A percentile compares a stretch with the other conserved stretches of the same genome.
Conservation (phyloP, 2,113 vertebrate species). For the Carlito syrichta region DNA sequence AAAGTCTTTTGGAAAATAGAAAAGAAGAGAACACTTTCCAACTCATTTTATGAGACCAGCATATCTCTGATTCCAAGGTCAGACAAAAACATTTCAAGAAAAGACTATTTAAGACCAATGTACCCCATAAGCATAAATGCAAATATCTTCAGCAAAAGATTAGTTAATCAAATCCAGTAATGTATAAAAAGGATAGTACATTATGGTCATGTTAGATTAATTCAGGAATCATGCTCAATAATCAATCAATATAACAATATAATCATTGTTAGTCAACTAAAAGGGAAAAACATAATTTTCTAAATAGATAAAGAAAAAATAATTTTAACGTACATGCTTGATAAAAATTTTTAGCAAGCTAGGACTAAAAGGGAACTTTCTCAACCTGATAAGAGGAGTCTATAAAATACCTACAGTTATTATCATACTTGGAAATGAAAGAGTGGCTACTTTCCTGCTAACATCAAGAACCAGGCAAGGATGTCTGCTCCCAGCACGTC, state of each 20-base stretch:
- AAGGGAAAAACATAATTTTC: background rate
- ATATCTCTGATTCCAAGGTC: background rate
- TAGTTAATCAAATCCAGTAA: background rate
- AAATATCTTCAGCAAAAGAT: conserved; percentile 1
- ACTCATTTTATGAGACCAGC: background rate
- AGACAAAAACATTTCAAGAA: background rate
- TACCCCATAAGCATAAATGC: background rate
- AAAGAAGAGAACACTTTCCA: background rate
- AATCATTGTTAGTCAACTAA: background rate
- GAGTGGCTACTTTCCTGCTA: background rate
- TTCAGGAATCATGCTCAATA: background rate
- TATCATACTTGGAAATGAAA: background rate
- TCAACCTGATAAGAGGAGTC: background rate
- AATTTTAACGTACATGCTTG: background rate
- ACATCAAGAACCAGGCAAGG: no score
- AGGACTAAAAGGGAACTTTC: background rate
- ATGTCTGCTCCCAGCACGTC: no score
- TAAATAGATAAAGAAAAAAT: background rate
- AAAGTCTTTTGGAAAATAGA: background rate
- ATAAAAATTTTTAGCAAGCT: background rate
- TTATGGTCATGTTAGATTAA: background rate
- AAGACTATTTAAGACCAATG: background rate
- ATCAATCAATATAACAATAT: background rate
- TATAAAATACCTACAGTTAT: background rate
- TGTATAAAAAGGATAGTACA: background rate